Evolutionary conservation across 2,888 invertebrate genomes (phyloP).

Genomic region (Eupithecia insigniata): DNA sequence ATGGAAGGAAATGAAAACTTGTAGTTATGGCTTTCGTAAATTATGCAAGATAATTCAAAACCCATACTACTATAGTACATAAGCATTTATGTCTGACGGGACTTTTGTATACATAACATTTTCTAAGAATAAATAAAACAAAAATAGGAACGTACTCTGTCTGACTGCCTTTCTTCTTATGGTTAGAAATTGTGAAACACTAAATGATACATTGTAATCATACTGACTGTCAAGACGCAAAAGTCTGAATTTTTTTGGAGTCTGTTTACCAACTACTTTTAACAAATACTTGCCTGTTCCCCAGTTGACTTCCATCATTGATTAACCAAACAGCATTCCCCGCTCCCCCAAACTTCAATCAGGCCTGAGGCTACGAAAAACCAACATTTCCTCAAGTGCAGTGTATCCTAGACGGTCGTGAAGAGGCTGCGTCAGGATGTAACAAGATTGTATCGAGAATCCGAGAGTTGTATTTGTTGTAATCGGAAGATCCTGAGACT

Average conservation of each 20-base stretch:
- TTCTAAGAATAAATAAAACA: not conserved
- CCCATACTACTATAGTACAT: too few relatives aligned
- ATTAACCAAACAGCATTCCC: conserved; percentile 26
- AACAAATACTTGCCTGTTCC: not conserved
- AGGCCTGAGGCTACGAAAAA: conserved; percentile 40
- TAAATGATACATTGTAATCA: not conserved
- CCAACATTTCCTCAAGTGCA: conserved; percentile 43
- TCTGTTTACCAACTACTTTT: not conserved
- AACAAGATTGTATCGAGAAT: conserved; percentile 28
- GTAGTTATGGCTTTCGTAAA: too few relatives aligned
- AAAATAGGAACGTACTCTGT: not conserved
- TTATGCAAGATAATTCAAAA: too few relatives aligned
- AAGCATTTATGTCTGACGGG: too few relatives aligned
- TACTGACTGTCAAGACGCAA: not conserved
- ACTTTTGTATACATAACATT: too few relatives aligned
- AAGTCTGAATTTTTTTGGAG: not conserved
- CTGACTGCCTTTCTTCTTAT: too few relatives aligned
- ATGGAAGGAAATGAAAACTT: too few relatives aligned
- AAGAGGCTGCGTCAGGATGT: conserved; percentile 36
- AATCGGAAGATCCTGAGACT: conserved; percentile 18
- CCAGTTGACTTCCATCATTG: conserved; percentile 24
- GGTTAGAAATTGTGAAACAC: not conserved
- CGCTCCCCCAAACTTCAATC: conserved; percentile 38
- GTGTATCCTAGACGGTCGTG: conserved; percentile 42
- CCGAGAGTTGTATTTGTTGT: conserved; percentile 19